Evolutionary conservation across 2,797 vertebrate species (phyloP), one percentile per base, ranked within the genome.

Genomic region (Acanthurus lineatus): DNA sequence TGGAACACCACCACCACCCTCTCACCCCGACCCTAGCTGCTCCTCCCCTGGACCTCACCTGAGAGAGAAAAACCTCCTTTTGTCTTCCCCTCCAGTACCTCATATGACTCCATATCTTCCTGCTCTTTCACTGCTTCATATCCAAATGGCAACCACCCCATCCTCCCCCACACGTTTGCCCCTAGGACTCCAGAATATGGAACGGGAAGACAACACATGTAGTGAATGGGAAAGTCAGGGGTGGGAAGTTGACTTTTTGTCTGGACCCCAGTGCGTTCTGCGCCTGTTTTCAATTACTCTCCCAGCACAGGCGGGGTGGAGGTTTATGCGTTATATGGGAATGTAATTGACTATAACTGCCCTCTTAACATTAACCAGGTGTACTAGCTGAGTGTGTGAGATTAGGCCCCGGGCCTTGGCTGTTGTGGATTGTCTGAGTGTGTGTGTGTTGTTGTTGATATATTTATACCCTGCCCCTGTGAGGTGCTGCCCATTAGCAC

Each of bases 311-410:
- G 90, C 89, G 40, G 92, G 89, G 89, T 92, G 93, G 92, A 94
- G 93, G 93, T 93, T 93, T 94, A 94, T 91, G 93, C 88, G 91
- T 95, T 95, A 95, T 95, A 95, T 95, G 93, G 91, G 91, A 93
- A 93, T 93, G 94, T 94, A 95, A 95, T 95, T 95, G 94, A 94
- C 95, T 95, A 95, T 95, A 95, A 95, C 94, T 95, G 94, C 93
- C 91, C 92, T 93, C 93, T 92, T 94, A 94, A 95, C 93, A 93
- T 95, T 94, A 95, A 92, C 94, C 95, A 95, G 94, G 94, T 95
- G 94, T 92, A 88, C 89, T 74, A 67, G 88, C 91, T 92, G 93
- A 95, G 94, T 94, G 90, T 94, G 92, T 91, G 91, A 95, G 94
- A 95, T 94, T 95, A 94, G 88, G 91, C 92, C 92, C 76, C 54